Evolutionary conservation across 2,797 vertebrate genomes (phyloP).

Genomic region (Sebastiscus albofasciatus): DNA sequence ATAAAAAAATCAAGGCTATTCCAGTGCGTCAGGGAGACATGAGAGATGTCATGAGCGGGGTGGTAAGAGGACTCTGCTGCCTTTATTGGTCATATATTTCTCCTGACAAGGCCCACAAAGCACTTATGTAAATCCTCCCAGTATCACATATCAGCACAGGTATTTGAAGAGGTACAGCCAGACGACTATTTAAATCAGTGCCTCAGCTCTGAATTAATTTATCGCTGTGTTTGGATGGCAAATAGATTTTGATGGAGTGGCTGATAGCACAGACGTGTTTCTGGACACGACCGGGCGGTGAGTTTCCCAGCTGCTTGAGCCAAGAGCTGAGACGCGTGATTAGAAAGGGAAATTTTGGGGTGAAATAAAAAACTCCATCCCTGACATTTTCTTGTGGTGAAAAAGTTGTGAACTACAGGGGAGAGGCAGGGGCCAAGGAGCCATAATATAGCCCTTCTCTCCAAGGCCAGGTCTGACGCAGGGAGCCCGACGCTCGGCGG

Average conservation of each 20-base stretch:
- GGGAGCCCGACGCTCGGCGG: constrained; percentile 59
- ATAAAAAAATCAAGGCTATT: constrained; percentile 30
- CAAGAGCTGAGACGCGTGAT: constrained; percentile 63
- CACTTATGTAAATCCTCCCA: constrained; percentile 60
- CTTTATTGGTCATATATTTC: constrained; percentile 62
- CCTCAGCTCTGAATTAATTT: constrained; percentile 54
- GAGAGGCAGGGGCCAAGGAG: constrained; percentile 67
- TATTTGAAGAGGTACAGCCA: constrained; percentile 57
- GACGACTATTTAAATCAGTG: constrained; percentile 53
- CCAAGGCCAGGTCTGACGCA: constrained; percentile 80
- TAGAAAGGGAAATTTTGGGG: constrained; percentile 60
- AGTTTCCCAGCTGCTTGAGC: constrained; percentile 57
- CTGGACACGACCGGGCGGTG: constrained; percentile 63
- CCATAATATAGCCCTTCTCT: constrained; percentile 82
- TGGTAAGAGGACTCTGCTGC: constrained; percentile 30
- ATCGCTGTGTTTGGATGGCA: constrained; percentile 67
- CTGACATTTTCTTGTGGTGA: constrained; percentile 68
- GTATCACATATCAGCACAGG: constrained; percentile 66
- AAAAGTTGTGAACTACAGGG: constrained; percentile 76
- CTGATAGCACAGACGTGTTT: constrained; percentile 68
- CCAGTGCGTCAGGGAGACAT: constrained; percentile 10
- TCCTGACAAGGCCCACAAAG: constrained; percentile 47
- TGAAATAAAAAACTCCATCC: constrained; percentile 62
- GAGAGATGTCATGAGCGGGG: constrained; percentile 44
- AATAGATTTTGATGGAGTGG: constrained; percentile 67